Percentiles rank a stretch among this genome's conserved stretches.
Evolutionary conservation across 2,888 invertebrate species (phyloP).

Genomic region (Caenorhabditis imperialis): DNA sequence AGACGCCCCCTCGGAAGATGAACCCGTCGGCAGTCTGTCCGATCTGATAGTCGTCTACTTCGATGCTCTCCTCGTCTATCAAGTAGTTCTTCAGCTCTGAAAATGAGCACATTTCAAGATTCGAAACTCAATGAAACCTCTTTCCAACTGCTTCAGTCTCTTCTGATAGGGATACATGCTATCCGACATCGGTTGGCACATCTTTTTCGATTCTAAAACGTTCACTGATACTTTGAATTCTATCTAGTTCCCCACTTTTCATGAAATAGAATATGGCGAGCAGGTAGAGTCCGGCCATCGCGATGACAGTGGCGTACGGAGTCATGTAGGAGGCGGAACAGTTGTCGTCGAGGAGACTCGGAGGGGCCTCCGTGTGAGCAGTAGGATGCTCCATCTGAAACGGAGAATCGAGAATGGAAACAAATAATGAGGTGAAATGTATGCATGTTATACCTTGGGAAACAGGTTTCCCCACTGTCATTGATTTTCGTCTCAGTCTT

Average conservation of each 20-base stretch:
- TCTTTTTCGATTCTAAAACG: slow-evolving; percentile 73
- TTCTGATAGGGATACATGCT: slow-evolving; percentile 72
- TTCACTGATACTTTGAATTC: background rate
- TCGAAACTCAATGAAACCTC: no score
- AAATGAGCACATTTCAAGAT: slow-evolving; percentile 20
- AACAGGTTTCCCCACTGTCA: slow-evolving; percentile 1
- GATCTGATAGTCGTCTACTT: slow-evolving; percentile 73
- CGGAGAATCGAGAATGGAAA: no score
- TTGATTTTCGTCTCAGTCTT: slow-evolving; percentile 31
- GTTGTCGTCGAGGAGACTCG: slow-evolving; percentile 46
- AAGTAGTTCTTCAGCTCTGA: slow-evolving; percentile 68
- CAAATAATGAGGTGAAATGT: background rate
- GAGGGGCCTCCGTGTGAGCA: slow-evolving; percentile 1
- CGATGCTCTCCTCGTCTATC: slow-evolving; percentile 76
- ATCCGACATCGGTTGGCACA: slow-evolving; percentile 72
- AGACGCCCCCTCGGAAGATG: slow-evolving; percentile 74
- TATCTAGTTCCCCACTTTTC: slow-evolving; percentile 27
- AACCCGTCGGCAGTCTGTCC: slow-evolving; percentile 76
- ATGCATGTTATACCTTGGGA: slow-evolving; percentile 13
- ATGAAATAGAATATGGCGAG: slow-evolving; percentile 68
- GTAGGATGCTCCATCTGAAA: slow-evolving; percentile 10
- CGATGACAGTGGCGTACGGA: slow-evolving; percentile 74
- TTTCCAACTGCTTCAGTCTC: slow-evolving; percentile 68
- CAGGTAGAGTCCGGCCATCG: slow-evolving; percentile 70
- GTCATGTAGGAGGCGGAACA: slow-evolving; percentile 72